These are phyloP conservation scores for Morelia viridis DNA, from an alignment of 2,797 vertebrate species.

Conservation along the genomic window DNA sequence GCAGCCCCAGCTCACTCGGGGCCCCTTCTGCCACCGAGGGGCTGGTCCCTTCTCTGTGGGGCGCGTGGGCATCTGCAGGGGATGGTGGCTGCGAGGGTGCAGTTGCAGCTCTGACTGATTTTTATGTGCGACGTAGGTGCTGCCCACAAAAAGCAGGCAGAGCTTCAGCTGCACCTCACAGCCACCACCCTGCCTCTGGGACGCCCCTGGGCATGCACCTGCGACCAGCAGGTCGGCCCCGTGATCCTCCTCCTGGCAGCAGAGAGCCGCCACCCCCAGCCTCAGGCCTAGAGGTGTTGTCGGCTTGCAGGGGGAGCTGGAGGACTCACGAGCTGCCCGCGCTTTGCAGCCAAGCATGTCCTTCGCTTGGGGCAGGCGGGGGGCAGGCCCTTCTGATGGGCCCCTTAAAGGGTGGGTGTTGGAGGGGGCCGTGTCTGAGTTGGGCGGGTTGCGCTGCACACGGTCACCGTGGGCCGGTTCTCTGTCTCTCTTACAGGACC, in stretches of 20 bases:
- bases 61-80: too few relatives aligned
- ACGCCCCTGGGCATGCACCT: neutral
- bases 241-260: neutral
- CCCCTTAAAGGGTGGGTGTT: neutral
- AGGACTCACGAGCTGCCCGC: too few relatives aligned
- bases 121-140: too few relatives aligned
- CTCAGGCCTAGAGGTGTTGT: rapidly evolving
- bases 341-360: neutral
- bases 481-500: neutral
- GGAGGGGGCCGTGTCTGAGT: neutral
- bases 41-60: too few relatives aligned
- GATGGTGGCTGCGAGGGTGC: too few relatives aligned
- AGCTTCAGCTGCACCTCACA: too few relatives aligned
- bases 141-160: too few relatives aligned
- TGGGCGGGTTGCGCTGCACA: too few relatives aligned
- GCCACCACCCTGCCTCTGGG: neutral
- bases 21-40: neutral
- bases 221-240: neutral
- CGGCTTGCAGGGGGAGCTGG: neutral
- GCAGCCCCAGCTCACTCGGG: neutral
- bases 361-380: neutral
- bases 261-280: neutral
- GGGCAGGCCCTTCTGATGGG: neutral
- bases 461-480: neutral
- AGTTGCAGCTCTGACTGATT: too few relatives aligned